Evolutionary conservation across 2,888 invertebrate species (phyloP).

Genomic region (Euphydryas editha): DNA sequence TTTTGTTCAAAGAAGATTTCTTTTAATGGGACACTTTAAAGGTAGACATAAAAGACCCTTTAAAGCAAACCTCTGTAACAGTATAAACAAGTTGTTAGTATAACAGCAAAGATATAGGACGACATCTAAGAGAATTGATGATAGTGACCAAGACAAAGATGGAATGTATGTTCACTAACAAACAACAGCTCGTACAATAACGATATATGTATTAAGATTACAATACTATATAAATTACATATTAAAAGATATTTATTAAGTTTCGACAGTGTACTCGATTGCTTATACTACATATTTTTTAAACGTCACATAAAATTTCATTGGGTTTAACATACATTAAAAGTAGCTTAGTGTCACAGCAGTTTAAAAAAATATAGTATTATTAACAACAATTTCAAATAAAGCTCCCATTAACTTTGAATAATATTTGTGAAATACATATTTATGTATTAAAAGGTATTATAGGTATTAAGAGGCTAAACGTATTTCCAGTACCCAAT

Average conservation of each 20-base stretch:
- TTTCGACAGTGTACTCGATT: too few species aligned
- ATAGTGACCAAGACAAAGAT: slow-evolving; percentile 46
- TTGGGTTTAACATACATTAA: background rate
- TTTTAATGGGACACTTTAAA: background rate
- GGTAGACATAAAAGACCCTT: background rate
- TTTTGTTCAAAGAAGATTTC: too few species aligned
- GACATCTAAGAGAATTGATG: slow-evolving; percentile 51
- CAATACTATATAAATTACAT: slow-evolving; percentile 22
- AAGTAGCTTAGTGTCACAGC: background rate
- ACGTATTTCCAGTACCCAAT: background rate
- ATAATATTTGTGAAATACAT: background rate
- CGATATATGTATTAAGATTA: slow-evolving; percentile 23
- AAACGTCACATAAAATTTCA: too few species aligned
- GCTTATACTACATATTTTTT: too few species aligned
- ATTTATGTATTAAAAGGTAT: background rate
- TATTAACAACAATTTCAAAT: background rate
- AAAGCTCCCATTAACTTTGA: background rate
- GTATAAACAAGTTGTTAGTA: slow-evolving; percentile 27
- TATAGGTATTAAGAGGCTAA: background rate
- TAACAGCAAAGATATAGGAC: slow-evolving; percentile 43
- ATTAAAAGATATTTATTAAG: too few species aligned
- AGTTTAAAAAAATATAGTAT: background rate
- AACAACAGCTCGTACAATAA: slow-evolving; percentile 43
- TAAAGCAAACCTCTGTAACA: slow-evolving; percentile 8
- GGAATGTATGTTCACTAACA: slow-evolving; percentile 49